Base-by-base conservation (phyloP, 2,113 vertebrate genomes). In the Psammodynastes pulverulentus region DNA sequence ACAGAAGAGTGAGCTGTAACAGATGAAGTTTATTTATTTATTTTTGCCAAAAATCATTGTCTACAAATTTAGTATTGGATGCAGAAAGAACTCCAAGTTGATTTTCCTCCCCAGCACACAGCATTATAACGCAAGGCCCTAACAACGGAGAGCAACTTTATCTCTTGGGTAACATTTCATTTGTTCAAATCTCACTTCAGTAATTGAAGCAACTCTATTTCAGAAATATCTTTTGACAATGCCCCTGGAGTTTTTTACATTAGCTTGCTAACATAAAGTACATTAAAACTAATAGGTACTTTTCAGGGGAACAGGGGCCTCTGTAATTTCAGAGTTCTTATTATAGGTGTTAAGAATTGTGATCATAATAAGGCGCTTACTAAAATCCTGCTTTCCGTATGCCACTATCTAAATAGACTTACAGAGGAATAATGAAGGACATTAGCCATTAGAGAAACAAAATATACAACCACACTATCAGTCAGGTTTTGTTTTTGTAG, bases 111-210 rank as follows among this genome's bases (percentile, higher is more conserved):
- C 51, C n/a, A 72, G 46, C 21, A 52, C n/a, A 19, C 26, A 43
- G 56, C 23, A 29, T 29, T 43, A 51, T 67, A 86, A 88, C 7
- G 49, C 46, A 53, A 13, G 13, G 17, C 46, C n/a, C 26, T 39
- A 48, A 51, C 43, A 49, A 54, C 7, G 48, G 53, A 88, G 45
- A n/a, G 49, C 56, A 79, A 87, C 79, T 39, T 53, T 92, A 26
- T 62, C 86, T 54, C 39, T 84, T 15, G 39, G 49, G 24, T 62
- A 88, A 88, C 26, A 23, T 54, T 88, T 79, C 86, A 92, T 88
- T 72, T 79, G n/a, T 92, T 92, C 86, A 92, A 79, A 53, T 53
- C 86, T 88, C 86, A 54, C 62, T 88, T 79, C 39, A 84, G 62
- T 92, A 92, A 92, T 46, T 54, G 91, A 9, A 91, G 49, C 84